phyloP scores from a whole-genome alignment of 1,140 invertebrate species.

The Copidosoma floridanum region DNA sequence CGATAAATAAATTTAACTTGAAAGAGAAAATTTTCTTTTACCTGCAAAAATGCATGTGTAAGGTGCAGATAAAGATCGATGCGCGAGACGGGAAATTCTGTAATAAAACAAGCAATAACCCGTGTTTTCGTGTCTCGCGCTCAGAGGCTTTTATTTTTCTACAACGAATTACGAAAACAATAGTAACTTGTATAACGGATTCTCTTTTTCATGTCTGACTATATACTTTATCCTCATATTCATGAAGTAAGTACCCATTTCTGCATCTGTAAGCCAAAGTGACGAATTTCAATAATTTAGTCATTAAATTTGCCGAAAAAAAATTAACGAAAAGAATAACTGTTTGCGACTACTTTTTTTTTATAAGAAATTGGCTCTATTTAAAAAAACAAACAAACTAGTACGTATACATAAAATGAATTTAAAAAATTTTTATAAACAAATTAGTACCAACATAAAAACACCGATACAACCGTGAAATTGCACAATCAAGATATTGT shows the following conservation, averaged over 20 bases:
- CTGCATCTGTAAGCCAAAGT: too few relatives aligned
- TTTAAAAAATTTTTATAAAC: conserved; percentile 3
- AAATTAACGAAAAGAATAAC: too few relatives aligned
- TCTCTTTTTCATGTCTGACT: not conserved
- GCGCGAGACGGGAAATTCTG: conserved; percentile 6
- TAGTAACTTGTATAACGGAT: not conserved
- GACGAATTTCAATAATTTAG: too few relatives aligned
- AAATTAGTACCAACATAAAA: not conserved
- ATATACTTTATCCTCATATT: conserved; percentile 5
- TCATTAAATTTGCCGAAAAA: too few relatives aligned
- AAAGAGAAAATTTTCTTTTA: too few relatives aligned
- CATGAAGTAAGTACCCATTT: conserved; percentile 4
- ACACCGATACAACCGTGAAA: not conserved
- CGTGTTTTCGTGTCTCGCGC: conserved; percentile 18
- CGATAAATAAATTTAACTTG: too few relatives aligned
- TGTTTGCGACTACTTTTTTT: too few relatives aligned
- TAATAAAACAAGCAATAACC: conserved; percentile 21
- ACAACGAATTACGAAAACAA: conserved; percentile 27
- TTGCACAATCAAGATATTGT: conserved; percentile 1
- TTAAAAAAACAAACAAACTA: too few relatives aligned
- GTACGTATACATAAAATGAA: too few relatives aligned
- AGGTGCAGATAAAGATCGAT: not conserved
- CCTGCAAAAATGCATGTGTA: not conserved
- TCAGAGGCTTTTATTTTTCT: conserved; percentile 27
- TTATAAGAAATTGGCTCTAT: too few relatives aligned